Percentiles rank a stretch among this genome's conserved stretches.
These are phyloP conservation scores for Blastobasis lacticolella DNA, from an alignment of 2,888 invertebrate species.

Conservation along the genomic window DNA sequence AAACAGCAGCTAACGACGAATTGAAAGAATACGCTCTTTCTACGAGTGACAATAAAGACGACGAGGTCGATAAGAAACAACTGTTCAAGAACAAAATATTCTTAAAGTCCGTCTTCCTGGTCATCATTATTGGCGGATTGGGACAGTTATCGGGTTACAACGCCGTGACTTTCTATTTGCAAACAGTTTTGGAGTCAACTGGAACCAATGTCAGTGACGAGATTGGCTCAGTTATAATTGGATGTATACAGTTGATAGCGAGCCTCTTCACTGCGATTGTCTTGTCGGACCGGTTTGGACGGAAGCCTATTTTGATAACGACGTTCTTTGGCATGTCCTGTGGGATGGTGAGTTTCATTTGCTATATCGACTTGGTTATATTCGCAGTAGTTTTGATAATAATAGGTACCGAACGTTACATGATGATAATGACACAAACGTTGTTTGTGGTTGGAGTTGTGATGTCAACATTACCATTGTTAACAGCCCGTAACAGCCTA, in stretches of 20 bases:
- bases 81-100: constrained; percentile 17
- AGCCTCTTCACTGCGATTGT: constrained; percentile 18
- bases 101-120: constrained; percentile 14
- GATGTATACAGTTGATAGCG: constrained; percentile 21
- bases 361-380: neutral
- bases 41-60: neutral
- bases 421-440: neutral
- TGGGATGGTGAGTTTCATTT: constrained; percentile 30
- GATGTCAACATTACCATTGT: too few species aligned
- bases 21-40: constrained; percentile 34
- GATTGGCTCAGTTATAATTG: constrained; percentile 23
- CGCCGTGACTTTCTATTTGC: constrained; percentile 21
- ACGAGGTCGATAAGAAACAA: constrained; percentile 12
- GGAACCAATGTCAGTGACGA: constrained; percentile 21
- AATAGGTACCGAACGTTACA: neutral
- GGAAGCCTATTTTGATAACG: constrained; percentile 27
- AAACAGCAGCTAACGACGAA: constrained; percentile 33
- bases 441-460: too few species aligned
- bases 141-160: constrained; percentile 18
- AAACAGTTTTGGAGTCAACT: constrained; percentile 24
- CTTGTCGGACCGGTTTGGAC: constrained; percentile 27
- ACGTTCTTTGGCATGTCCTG: constrained; percentile 27
- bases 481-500: too few species aligned
- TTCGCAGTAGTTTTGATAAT: neutral
- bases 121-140: constrained; percentile 10